Conservation (phyloP, 1,140 invertebrate genomes). For the Oscheius sp. region DNA sequence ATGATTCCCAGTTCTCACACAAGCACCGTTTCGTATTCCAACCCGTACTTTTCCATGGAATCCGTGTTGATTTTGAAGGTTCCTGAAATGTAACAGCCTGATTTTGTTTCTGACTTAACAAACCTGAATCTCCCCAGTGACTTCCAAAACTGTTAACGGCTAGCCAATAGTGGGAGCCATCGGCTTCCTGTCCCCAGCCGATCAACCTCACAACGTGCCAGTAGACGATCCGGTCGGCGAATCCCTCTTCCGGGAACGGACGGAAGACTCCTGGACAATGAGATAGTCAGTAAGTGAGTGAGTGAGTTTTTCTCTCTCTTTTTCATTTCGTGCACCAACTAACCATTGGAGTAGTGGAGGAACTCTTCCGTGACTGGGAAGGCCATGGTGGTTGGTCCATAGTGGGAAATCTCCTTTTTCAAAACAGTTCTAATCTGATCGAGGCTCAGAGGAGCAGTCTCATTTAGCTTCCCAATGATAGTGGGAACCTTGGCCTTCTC, state of each 20-base stretch:
- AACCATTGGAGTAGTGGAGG: slow-evolving; percentile 52
- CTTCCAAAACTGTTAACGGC: slow-evolving; percentile 56
- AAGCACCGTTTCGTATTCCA: slow-evolving; percentile 53
- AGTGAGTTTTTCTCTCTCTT: too few relatives aligned
- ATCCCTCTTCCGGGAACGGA: slow-evolving; percentile 50
- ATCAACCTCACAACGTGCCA: slow-evolving; percentile 59
- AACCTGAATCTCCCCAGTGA: slow-evolving; percentile 60
- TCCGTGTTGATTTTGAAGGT: slow-evolving; percentile 56
- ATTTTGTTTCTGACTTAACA: not conserved
- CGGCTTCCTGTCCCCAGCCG: slow-evolving; percentile 55
- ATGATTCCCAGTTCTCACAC: not conserved
- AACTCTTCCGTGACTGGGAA: slow-evolving; percentile 61
- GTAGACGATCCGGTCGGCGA: slow-evolving; percentile 56
- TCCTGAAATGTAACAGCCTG: slow-evolving; percentile 36
- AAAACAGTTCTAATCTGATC: slow-evolving; percentile 42
- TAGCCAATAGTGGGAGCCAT: slow-evolving; percentile 55
- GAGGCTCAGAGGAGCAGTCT: slow-evolving; percentile 2
- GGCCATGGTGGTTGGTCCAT: slow-evolving; percentile 58
- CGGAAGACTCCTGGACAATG: slow-evolving; percentile 47
- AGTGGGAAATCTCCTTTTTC: slow-evolving; percentile 55
- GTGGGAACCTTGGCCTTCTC: slow-evolving; percentile 22
- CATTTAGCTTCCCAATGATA: slow-evolving; percentile 24
- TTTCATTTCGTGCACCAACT: not conserved
- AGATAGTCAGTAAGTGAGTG: not conserved
- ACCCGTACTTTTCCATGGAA: slow-evolving; percentile 53